These are phyloP conservation scores for honey bee (Apis mellifera) DNA, from an alignment of 1,140 invertebrate genomes.

Conservation along the genomic window DNA sequence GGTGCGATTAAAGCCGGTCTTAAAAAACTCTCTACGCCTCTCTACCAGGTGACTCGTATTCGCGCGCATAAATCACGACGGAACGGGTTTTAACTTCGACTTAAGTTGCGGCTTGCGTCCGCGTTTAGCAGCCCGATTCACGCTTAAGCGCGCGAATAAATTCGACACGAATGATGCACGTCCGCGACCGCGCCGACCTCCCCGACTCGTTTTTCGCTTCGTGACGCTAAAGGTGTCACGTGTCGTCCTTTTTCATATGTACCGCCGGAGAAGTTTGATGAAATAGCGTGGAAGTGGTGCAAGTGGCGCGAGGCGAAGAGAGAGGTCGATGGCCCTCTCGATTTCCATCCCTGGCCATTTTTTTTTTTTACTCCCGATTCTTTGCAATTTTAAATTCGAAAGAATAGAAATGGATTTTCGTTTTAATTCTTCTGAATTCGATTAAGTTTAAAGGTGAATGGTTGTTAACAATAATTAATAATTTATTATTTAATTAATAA, in stretches of 20 bases:
- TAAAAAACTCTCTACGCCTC: no score
- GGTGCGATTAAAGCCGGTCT: slow-evolving; percentile 30
- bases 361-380: no score
- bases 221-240: background rate
- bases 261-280: background rate
- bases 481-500: no score
- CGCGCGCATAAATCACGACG: slow-evolving; percentile 63
- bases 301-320: background rate
- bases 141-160: slow-evolving; percentile 46
- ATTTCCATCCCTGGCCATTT: background rate
- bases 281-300: background rate
- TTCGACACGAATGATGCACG: slow-evolving; percentile 44
- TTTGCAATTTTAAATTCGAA: no score
- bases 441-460: no score
- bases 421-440: no score
- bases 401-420: no score
- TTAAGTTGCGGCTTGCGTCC: slow-evolving; percentile 55
- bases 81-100: slow-evolving; percentile 56
- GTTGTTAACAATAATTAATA: no score
- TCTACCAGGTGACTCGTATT: slow-evolving; percentile 63
- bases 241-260: background rate
- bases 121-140: slow-evolving; percentile 39
- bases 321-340: background rate
- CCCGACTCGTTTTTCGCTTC: slow-evolving; percentile 3
- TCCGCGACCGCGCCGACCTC: background rate